Evolutionary conservation across 2,797 vertebrate genomes (phyloP), one percentile per base, ranked within the genome.

Genomic region (Dallia pectoralis): DNA sequence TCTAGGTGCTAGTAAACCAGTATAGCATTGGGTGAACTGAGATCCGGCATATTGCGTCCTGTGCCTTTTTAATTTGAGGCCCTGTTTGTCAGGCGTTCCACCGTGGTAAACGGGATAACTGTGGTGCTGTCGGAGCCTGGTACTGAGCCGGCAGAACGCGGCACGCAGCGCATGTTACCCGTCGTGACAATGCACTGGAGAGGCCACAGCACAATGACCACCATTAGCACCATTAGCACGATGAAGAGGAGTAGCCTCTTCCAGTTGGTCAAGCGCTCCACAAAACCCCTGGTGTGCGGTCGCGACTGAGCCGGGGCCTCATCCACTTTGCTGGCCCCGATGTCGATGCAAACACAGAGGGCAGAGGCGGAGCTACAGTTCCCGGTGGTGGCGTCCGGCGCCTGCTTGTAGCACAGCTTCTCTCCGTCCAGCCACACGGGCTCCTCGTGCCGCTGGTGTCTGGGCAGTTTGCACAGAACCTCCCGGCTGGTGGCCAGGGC

Each of bases 391-490:
- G 89, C 77, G 0, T 91, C 85, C 0, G 78, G 8, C 0, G 81
- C 79, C 1, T 80, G 89, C 0, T 94, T 91, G 86, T 94, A 98
- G 89, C 95, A 99, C 16, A 99, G 91, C 82, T 92, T 95, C 73
- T 94, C 94, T 0, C 96, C 97, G 0, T 99, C 97, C 85, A 98
- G 91, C 96, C 96, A 98, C 27, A 99, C 95, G 0, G 87, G 71
- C 83, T 95, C 92, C 82, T 94, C 97, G 0, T 71, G 91, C 84
- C 92, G 95, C 79, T 94, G 93, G 72, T 97, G 94, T 0, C 76
- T 84, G 0, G 97, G 96, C 73, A 99, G 90, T 1, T 86, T 94
- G 82, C 94, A 93, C 14, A 98, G 91, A 59, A 98, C 89, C 67
- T 96, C 94, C 0, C 29, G 89, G 92, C 95, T 96, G 67, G 96